Percentiles rank a stretch among this genome's conserved stretches.
These are phyloP conservation scores for Thelaira solivaga DNA, from an alignment of 2,888 invertebrate genomes.

Conservation along the genomic window DNA sequence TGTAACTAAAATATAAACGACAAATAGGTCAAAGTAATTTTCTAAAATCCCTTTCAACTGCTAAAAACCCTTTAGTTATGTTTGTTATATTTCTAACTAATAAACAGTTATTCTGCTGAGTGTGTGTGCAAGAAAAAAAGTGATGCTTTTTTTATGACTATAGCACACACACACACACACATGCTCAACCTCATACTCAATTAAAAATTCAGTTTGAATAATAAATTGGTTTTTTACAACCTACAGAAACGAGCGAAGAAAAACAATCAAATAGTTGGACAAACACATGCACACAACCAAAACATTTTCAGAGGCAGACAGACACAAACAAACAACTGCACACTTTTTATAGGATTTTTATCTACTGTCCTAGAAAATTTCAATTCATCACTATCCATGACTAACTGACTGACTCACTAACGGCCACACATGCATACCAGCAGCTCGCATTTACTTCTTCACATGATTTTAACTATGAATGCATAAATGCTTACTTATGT, in stretches of 20 bases:
- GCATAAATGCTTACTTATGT: not conserved
- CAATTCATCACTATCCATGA: constrained; percentile 50
- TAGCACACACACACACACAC: not conserved
- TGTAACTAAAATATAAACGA: not conserved
- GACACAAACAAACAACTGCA: not conserved
- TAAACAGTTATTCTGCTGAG: constrained; percentile 8
- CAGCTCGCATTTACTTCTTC: too few relatives aligned
- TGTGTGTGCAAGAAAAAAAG: not conserved
- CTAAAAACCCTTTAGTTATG: constrained; percentile 12
- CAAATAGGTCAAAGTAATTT: constrained; percentile 51
- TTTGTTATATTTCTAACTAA: not conserved
- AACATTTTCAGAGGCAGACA: constrained; percentile 12
- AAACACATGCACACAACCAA: not conserved
- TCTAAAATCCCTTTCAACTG: constrained; percentile 8
- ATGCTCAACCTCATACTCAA: constrained; percentile 54
- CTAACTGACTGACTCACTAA: constrained; percentile 4
- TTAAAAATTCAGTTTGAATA: constrained; percentile 62
- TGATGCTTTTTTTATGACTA: constrained; percentile 19
- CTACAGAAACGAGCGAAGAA: constrained; percentile 36
- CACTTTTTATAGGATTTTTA: constrained; percentile 49
- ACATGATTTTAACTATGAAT: not conserved
- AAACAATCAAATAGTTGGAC: constrained; percentile 43
- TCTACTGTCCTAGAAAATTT: constrained; percentile 62
- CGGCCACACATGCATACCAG: not conserved
- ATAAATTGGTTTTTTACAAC: constrained; percentile 61